Base-by-base conservation (phyloP, 2,797 vertebrate genomes). In the Gymnothorax javanicus region DNA sequence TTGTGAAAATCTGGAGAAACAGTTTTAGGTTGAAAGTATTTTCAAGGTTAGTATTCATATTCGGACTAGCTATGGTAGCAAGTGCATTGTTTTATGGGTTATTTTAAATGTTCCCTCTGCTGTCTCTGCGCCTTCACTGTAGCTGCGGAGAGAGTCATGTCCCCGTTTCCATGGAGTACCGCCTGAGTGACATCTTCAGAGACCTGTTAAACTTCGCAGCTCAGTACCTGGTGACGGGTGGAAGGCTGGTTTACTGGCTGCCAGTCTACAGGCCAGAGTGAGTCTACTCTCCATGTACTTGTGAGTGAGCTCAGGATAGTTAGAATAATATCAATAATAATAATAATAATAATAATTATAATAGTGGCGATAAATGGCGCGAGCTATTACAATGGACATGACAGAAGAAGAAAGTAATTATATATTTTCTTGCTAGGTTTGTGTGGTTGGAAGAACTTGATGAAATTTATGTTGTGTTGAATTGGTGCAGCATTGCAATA, bases 191-290 rank as follows among this genome's bases (percentile, higher is more conserved):
- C 94, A 99, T 99, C 94, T 99, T 99, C 91, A 96, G 96, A 82
- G 99, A 99, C 92, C 96, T 99, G 0, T 92, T 99, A 89, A 97
- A 97, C 92, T 98, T 99, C 92, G 97, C 98, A 0, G 97, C 97
- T 33, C 95, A 96, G 57, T 95, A 96, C 86, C 96, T 99, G 83
- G 95, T 97, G 87, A 91, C 97, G 91, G 97, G 97, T 6, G 98
- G 99, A 90, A 96, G 98, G 92, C 92, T 99, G 0, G 98, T 99
- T 56, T 99, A 99, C 90, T 99, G 99, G 99, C 94, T 99, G 89
- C 99, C 99, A 0, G 88, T 98, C 86, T 98, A 99, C 95, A 97
- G 94, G 87, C 97, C 98, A 91, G 98, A 99, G 99, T 99, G 96
- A 91, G 98, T 97, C 92, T 84, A 86, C 85, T 71, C 7, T 54